phyloP scores from a whole-genome alignment of 2,888 invertebrate species.

The Rhorus exstirpatorius region DNA sequence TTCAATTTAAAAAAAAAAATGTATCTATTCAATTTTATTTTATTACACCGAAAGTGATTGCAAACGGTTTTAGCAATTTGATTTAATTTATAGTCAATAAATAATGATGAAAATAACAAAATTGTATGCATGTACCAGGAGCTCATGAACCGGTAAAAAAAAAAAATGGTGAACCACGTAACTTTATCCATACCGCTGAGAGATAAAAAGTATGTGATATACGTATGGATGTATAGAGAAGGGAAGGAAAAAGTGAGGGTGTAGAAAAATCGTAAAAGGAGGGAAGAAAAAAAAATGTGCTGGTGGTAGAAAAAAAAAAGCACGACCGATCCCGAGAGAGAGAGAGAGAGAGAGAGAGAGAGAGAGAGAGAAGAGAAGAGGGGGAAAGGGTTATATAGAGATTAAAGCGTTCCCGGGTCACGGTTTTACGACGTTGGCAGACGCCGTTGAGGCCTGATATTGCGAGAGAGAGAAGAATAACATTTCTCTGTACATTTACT shows the following conservation, averaged over 20 bases:
- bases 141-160: neutral
- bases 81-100: neutral
- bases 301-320: slow-evolving; percentile 1
- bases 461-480: slow-evolving; percentile 47
- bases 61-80: neutral
- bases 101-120: slow-evolving; percentile 1
- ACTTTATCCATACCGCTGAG: slow-evolving; percentile 30
- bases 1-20: no score
- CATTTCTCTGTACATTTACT: slow-evolving; percentile 47
- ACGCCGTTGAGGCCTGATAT: slow-evolving; percentile 69
- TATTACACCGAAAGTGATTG: no score
- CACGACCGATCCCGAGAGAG: slow-evolving; percentile 9
- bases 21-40: no score
- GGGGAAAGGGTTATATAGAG: slow-evolving; percentile 52
- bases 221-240: neutral
- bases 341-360: slow-evolving; percentile 55
- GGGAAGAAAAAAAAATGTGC: slow-evolving; percentile 18
- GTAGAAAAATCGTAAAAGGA: slow-evolving; percentile 15
- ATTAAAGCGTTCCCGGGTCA: slow-evolving; percentile 75
- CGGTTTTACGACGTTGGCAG: slow-evolving; percentile 77
- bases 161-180: slow-evolving; percentile 9
- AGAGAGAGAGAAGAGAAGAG: slow-evolving; percentile 16
- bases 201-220: slow-evolving; percentile 15
- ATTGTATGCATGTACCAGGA: neutral
- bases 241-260: slow-evolving; percentile 5